Evolutionary conservation across 2,888 invertebrate genomes (phyloP).

Genomic region (Cataglyphis livida): DNA sequence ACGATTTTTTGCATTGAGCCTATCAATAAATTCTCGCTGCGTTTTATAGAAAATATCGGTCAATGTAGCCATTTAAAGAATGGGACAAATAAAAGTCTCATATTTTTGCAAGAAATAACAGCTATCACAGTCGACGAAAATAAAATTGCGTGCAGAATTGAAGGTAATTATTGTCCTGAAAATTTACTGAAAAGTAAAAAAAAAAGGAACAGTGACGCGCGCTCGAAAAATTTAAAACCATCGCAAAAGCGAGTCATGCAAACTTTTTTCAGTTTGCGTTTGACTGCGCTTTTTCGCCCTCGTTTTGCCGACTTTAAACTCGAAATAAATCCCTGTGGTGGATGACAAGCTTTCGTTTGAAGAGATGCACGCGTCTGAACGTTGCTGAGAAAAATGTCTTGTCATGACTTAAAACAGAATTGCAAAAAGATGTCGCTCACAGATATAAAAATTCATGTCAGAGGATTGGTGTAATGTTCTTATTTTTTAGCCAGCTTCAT

Average conservation of each 20-base stretch:
- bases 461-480: not conserved
- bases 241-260: not conserved
- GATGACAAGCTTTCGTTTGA: slow-evolving; percentile 24
- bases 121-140: slow-evolving; percentile 24
- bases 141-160: slow-evolving; percentile 24
- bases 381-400: slow-evolving; percentile 49
- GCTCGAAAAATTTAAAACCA: not conserved
- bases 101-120: not conserved
- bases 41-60: not conserved
- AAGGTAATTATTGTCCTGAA: slow-evolving; percentile 58
- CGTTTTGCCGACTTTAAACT: slow-evolving; percentile 6
- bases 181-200: not conserved
- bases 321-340: slow-evolving; percentile 57
- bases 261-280: not conserved
- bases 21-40: not conserved
- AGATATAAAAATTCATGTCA: not conserved
- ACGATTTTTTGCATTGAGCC: not conserved
- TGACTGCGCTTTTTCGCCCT: not conserved
- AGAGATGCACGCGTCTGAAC: slow-evolving; percentile 34
- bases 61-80: not conserved
- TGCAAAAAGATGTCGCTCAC: not conserved
- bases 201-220: not conserved
- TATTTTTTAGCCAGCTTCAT: slow-evolving; percentile 8
- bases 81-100: not conserved
- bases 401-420: slow-evolving; percentile 40